These are phyloP conservation scores for Eubasilissa splendida DNA, from an alignment of 2,888 invertebrate genomes.

Conservation along the genomic window DNA sequence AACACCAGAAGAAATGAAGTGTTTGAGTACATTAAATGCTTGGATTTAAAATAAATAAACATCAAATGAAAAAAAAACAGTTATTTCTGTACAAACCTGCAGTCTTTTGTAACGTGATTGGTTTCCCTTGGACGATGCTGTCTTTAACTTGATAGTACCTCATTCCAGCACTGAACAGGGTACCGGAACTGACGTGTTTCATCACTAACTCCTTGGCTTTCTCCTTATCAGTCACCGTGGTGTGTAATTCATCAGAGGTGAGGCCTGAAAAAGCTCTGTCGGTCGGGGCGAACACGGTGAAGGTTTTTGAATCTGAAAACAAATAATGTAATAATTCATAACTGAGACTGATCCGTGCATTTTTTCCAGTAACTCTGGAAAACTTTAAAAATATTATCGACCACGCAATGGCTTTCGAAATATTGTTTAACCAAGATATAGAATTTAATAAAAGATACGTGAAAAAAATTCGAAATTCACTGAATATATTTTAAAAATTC, in stretches of 20 bases:
- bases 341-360: no score
- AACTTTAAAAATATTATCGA: no score
- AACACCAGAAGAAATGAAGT: no score
- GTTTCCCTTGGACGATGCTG: constrained; percentile 82
- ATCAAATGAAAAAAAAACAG: no score
- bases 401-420: no score
- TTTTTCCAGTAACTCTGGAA: no score
- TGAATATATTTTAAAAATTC: no score
- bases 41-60: no score
- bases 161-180: constrained; percentile 89
- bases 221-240: constrained; percentile 76
- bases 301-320: constrained; percentile 82
- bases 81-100: constrained; percentile 71
- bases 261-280: constrained; percentile 85
- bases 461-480: no score
- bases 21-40: no score
- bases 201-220: constrained; percentile 82
- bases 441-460: no score
- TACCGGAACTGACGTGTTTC: constrained; percentile 83
- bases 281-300: constrained; percentile 89
- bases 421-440: no score
- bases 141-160: constrained; percentile 89
- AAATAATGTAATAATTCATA: neutral
- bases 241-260: constrained; percentile 74
- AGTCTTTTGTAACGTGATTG: constrained; percentile 86